These are phyloP conservation scores for Spilosoma lubricipeda DNA, from an alignment of 2,888 invertebrate species.

Conservation along the genomic window DNA sequence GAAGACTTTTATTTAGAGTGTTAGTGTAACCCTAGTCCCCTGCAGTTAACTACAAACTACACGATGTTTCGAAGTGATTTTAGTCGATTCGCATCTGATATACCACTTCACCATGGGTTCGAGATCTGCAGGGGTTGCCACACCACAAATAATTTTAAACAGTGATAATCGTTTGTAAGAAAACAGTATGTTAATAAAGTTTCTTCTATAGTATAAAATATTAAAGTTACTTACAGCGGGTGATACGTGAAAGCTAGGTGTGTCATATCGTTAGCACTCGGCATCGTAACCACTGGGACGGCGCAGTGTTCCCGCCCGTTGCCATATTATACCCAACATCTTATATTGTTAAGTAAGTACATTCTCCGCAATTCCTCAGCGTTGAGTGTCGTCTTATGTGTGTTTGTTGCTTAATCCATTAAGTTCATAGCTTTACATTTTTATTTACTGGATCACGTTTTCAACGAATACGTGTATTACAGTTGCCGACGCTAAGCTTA, in stretches of 20 bases:
- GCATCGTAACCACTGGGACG: neutral
- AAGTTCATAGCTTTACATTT: neutral
- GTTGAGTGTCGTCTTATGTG: neutral
- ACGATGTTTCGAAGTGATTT: neutral
- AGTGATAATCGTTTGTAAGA: neutral
- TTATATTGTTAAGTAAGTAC: neutral
- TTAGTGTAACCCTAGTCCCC: neutral
- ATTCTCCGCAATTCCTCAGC: neutral
- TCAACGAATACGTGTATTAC: neutral
- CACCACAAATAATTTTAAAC: neutral
- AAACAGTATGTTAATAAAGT: neutral
- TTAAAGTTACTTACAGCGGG: neutral
- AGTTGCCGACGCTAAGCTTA: neutral
- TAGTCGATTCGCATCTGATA: neutral
- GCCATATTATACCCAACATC: neutral
- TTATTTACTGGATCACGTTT: neutral
- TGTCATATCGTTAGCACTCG: slow-evolving; percentile 10
- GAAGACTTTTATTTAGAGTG: neutral
- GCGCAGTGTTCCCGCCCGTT: neutral
- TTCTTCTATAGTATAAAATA: neutral
- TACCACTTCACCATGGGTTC: neutral
- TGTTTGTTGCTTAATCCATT: slow-evolving; percentile 6
- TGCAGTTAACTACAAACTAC: neutral
- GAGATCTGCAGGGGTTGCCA: neutral
- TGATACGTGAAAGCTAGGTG: slow-evolving; percentile 12